phyloP scores from a whole-genome alignment of 2,113 vertebrate species.

The Tringa solitaria region DNA sequence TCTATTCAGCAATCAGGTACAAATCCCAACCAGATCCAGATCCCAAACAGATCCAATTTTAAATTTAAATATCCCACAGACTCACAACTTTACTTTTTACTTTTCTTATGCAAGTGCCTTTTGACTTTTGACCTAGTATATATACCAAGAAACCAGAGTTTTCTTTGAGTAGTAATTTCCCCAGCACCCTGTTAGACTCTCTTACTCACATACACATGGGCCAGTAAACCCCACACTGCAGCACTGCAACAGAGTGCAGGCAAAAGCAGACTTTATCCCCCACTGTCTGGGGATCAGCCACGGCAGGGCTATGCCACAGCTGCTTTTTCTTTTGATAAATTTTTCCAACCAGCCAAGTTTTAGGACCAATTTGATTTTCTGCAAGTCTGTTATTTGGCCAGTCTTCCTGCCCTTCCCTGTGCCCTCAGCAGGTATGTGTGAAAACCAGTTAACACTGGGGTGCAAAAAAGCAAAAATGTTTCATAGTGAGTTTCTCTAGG shows the following conservation, averaged over 20 bases:
- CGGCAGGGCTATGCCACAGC: not conserved
- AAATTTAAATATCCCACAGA: not conserved
- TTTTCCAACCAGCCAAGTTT: not conserved
- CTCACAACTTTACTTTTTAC: not conserved
- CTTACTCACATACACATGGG: fast-evolving
- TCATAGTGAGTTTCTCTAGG: not conserved
- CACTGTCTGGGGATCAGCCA: not conserved
- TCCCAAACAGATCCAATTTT: not conserved
- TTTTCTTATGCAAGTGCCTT: not conserved
- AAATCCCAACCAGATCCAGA: not conserved
- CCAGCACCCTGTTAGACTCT: not conserved
- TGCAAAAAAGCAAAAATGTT: not conserved
- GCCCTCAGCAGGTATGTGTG: not conserved
- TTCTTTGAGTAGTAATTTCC: not conserved
- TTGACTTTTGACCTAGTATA: not conserved
- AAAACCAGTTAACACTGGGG: not conserved
- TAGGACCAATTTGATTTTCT: not conserved
- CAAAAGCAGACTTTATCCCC: not conserved
- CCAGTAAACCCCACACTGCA: not conserved
- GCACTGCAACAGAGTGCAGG: not conserved
- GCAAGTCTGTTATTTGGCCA: not conserved
- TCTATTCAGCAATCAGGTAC: not conserved
- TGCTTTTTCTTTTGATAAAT: not conserved
- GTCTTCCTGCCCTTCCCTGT: not conserved
- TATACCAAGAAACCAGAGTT: not conserved